Evolutionary conservation across 1,140 invertebrate genomes (phyloP), one percentile per base, ranked within the genome.

Genomic region (Drosophila equinoxialis): DNA sequence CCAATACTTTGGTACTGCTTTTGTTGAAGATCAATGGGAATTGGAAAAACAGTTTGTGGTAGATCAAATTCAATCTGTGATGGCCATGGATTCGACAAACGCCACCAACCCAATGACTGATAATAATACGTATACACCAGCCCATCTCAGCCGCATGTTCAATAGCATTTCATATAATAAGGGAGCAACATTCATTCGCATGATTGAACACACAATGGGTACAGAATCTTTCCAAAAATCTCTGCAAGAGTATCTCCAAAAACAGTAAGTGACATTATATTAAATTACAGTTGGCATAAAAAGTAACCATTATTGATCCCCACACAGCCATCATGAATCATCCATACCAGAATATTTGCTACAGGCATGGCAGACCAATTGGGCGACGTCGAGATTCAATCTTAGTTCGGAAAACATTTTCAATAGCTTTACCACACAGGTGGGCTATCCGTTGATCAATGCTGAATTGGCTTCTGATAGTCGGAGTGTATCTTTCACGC

Each of bases 121-220:
- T 68, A 71, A 90, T 17, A 77, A 90, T 39, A 90, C 94, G 6
- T 92, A 93, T 61, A 93, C 93, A 8, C 93, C 93, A 0, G 82
- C 77, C 0, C 91, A 94, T 63, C 92, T 94, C 1, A 89, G 91
- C 5, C 86, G 86, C 6, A 94, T 94, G 92, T 95, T 95, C 71
- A 93, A 93, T 17, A 93, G 92, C 11, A 93, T 95, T 59, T 93
- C 93, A 1, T 95, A 95, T 71, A 94, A 93, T 62, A 95, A 95
- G 90, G 95, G 94, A 23, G 95, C 94, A 1, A 93, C 94, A 10
- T 90, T 97, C 11, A 94, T 97, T 14, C 93, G 96, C 68, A 97
- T 97, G 96, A 95, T 96, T 79, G 93, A 95, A 73, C 94, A 95
- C 79, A 94, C 95, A 37, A 92, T 97, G n/a, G 95, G 95, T 3